A percentile compares a stretch with the other conserved stretches of the same genome.
phyloP scores from a whole-genome alignment of 2,113 vertebrate genomes.

The Nibea coibor region DNA sequence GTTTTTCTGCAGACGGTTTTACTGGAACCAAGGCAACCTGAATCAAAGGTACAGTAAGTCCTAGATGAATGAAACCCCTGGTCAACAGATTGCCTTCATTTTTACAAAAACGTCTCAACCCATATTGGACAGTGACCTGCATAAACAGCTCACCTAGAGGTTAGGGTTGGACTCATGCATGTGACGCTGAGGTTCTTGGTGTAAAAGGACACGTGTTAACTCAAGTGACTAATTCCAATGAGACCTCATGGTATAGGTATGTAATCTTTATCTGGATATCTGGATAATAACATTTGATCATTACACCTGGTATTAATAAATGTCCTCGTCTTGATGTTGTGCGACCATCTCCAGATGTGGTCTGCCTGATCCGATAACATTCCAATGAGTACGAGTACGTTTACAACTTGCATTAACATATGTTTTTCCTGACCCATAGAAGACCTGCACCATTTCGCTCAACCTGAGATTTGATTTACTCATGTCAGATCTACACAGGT shows the following conservation, averaged over 20 bases:
- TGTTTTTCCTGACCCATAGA: too few relatives aligned
- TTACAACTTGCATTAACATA: too few relatives aligned
- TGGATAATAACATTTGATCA: neutral
- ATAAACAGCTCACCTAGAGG: neutral
- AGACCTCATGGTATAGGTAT: neutral
- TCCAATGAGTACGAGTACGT: too few relatives aligned
- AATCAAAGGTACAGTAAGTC: neutral
- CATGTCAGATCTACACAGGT: too few relatives aligned
- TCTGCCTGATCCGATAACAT: too few relatives aligned
- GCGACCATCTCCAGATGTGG: too few relatives aligned
- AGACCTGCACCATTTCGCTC: too few relatives aligned
- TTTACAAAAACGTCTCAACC: neutral
- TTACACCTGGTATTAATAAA: neutral
- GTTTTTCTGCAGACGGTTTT: slow-evolving; percentile 7
- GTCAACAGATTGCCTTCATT: neutral
- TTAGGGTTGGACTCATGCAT: neutral
- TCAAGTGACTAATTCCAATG: neutral
- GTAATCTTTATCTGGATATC: neutral
- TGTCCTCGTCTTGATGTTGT: neutral
- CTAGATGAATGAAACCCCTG: neutral
- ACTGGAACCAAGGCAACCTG: neutral
- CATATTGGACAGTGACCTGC: neutral
- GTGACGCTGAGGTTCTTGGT: neutral
- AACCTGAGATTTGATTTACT: too few relatives aligned
- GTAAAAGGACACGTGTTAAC: neutral